phyloP scores from a whole-genome alignment of 2,113 vertebrate species.

The Anser brachyrhynchus region DNA sequence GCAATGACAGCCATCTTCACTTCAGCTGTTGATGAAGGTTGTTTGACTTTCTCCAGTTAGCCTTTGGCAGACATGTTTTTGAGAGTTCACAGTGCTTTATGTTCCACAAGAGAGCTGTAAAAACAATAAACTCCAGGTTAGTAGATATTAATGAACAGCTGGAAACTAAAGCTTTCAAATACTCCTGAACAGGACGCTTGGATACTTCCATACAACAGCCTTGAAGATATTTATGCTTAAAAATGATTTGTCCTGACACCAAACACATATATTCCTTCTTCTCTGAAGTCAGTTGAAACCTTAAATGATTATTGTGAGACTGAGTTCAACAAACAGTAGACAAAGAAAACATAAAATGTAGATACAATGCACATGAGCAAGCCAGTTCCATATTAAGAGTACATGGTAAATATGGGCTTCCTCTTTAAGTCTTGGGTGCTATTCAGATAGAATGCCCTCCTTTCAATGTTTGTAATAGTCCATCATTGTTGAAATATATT shows the following conservation, averaged over 20 bases:
- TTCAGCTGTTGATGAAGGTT: background rate
- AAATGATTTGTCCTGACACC: background rate
- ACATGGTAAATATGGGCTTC: background rate
- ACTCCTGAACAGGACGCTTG: background rate
- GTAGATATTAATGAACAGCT: background rate
- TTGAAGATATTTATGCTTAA: background rate
- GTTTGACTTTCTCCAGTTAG: background rate
- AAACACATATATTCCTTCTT: background rate
- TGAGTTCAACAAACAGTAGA: background rate
- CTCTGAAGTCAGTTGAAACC: background rate
- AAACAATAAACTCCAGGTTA: background rate
- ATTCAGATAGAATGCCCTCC: background rate
- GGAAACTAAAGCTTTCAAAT: background rate
- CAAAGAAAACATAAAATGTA: background rate
- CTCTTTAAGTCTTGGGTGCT: background rate
- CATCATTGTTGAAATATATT: background rate
- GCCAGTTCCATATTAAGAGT: background rate
- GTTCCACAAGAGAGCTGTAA: background rate
- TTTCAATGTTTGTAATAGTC: fast-evolving
- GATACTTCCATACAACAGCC: background rate
- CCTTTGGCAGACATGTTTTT: background rate
- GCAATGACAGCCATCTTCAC: background rate
- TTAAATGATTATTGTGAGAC: background rate
- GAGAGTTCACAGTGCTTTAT: background rate
- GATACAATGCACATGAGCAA: background rate